These are phyloP conservation scores for Pontoporia blainvillei DNA, from an alignment of 2,113 vertebrate genomes.

Conservation along the genomic window DNA sequence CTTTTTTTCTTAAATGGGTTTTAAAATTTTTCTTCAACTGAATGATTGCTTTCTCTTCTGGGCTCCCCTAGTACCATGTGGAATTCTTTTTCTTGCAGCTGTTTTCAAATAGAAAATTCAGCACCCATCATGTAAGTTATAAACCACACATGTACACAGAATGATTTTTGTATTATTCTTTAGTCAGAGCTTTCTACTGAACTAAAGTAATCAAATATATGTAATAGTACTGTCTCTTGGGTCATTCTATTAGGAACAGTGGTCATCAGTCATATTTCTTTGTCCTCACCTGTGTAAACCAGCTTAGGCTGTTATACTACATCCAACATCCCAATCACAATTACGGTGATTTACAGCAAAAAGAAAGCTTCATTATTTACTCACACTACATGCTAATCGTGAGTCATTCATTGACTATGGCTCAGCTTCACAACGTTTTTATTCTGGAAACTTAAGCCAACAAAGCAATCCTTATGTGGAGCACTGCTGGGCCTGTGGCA, in stretches of 20 bases:
- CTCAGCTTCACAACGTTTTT: neutral
- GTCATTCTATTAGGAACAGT: neutral
- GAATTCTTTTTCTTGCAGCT: conserved; percentile 38
- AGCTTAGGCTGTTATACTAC: neutral
- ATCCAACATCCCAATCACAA: neutral
- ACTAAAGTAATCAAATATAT: neutral
- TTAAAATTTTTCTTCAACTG: neutral
- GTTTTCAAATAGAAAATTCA: conserved; percentile 45
- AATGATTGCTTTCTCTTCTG: conserved; percentile 50
- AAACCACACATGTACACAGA: conserved; percentile 11
- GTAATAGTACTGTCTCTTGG: neutral
- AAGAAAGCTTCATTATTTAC: neutral
- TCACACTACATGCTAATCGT: neutral
- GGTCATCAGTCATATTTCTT: neutral
- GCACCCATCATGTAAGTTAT: neutral
- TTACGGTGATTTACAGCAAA: neutral
- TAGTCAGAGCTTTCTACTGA: neutral
- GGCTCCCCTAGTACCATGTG: neutral
- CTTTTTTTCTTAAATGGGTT: neutral
- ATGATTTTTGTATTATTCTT: conserved; percentile 30
- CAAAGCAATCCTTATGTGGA: neutral
- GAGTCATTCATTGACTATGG: neutral
- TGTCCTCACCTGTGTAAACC: neutral
- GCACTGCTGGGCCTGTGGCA: neutral
- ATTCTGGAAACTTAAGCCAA: neutral